Evolutionary conservation across 2,888 invertebrate species (phyloP), one percentile per base, ranked within the genome.

Genomic region (Leptarthrus brevirostris): DNA sequence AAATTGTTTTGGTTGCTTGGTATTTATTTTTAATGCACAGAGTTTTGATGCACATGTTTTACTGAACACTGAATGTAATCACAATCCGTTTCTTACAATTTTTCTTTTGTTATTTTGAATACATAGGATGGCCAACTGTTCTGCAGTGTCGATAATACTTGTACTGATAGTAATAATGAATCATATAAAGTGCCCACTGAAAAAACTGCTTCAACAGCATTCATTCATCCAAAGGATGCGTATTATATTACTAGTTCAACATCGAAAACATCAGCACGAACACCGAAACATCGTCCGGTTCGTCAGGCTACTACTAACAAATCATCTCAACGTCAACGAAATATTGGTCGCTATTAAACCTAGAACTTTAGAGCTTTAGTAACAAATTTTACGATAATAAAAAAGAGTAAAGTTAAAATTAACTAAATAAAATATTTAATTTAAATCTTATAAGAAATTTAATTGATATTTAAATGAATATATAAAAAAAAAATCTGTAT

Each of bases 81-180:
- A 40, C 6, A 12, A 20, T 40, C 20, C 36, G 12, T 30, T 61
- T 61, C 56, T 61, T 16, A 61, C 61, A 56, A 58, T 54, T 56
- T 73, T 61, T 64, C 54, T 18, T 49, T 75, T 49, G 30, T 71
- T 47, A 40, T 66, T 44, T 52, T 52, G 20, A 70, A 53, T 18
- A 70, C 18, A n/a, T 76, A 78, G 78, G 78, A 78, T 75, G 78
- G 78, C 73, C 77, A 77, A 74, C 73, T 78, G 76, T 78, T 76
- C 75, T 78, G 78, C 76, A 78, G 77, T 76, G 77, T 77, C 77
- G 75, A 77, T 77, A 76, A 77, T 78, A 76, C 70, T 77, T 78
- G 78, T 75, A 75, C 74, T 78, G 74, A 76, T 76, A 76, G 69
- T 76, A 72, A 74, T 75, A 76, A 74, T 76, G 72, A 74, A 75